Conservation (phyloP, 2,888 invertebrate species). For the Xiphydria camelus region DNA sequence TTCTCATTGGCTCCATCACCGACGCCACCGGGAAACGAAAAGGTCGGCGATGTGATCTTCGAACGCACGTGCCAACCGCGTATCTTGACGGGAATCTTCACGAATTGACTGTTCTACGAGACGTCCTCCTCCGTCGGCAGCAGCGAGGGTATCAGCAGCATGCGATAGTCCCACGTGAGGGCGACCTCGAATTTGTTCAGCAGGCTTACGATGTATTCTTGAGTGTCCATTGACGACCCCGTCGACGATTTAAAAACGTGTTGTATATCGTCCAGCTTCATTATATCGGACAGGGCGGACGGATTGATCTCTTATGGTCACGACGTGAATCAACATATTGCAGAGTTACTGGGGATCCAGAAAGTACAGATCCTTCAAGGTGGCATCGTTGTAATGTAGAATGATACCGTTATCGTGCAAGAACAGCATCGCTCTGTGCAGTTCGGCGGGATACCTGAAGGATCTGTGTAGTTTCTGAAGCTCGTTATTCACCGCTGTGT, state of each 20-base stretch:
- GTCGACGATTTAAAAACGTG: conserved; percentile 90
- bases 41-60: conserved; percentile 61
- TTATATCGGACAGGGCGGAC: conserved; percentile 87
- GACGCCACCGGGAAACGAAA: conserved; percentile 26
- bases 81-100: conserved; percentile 66
- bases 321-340: conserved; percentile 95
- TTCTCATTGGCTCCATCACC: conserved; percentile 46
- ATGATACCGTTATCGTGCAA: conserved; percentile 97
- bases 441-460: conserved; percentile 86
- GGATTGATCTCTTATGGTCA: conserved; percentile 96
- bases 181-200: conserved; percentile 98
- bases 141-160: conserved; percentile 88
- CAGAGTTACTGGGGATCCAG: conserved; percentile 98
- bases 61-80: conserved; percentile 69
- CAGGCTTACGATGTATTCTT: conserved; percentile 85
- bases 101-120: conserved; percentile 46
- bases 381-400: conserved; percentile 92
- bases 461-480: conserved; percentile 70
- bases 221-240: conserved; percentile 69
- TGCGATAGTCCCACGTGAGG: conserved; percentile 91
- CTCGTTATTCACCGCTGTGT: conserved; percentile 55
- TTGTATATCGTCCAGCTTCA: conserved; percentile 91
- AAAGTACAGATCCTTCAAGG: conserved; percentile 92
- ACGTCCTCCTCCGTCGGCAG: conserved; percentile 78
- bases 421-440: conserved; percentile 95